phyloP scores from a whole-genome alignment of 2,888 invertebrate species.

The Lordiphosa fenestrarum region DNA sequence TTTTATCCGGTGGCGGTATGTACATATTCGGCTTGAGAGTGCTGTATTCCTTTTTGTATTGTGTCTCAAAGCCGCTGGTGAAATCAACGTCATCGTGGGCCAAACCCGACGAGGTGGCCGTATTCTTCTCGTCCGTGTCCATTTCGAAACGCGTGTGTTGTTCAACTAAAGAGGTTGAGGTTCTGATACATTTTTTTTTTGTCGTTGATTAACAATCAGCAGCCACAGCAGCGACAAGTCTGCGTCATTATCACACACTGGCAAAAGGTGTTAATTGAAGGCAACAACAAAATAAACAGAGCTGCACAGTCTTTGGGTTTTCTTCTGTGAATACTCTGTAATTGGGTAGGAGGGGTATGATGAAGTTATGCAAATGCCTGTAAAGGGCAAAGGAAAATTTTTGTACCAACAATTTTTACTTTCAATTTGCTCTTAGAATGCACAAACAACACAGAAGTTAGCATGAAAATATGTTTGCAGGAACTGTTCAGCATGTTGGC shows the following conservation, averaged over 20 bases:
- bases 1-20: constrained; percentile 54
- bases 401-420: no score
- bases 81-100: constrained; percentile 69
- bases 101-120: constrained; percentile 18
- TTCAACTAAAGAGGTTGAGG: constrained; percentile 40
- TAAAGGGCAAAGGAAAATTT: no score
- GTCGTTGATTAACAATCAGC: constrained; percentile 38
- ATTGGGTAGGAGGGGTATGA: no score
- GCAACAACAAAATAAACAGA: constrained; percentile 34
- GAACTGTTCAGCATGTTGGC: no score
- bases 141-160: constrained; percentile 49
- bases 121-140: constrained; percentile 57
- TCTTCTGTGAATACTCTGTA: background rate
- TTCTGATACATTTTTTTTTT: constrained; percentile 9
- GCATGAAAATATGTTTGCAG: no score
- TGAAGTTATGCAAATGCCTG: no score
- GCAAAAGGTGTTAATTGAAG: constrained; percentile 63
- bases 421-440: constrained; percentile 8
- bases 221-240: constrained; percentile 32
- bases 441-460: constrained; percentile 20
- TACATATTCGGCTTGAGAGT: constrained; percentile 46
- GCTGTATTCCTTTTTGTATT: constrained; percentile 72
- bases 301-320: constrained; percentile 7
- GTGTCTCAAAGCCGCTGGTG: constrained; percentile 72
- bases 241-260: constrained; percentile 60